Base-by-base conservation (phyloP, 1,140 invertebrate species). In the Musca domestica region DNA sequence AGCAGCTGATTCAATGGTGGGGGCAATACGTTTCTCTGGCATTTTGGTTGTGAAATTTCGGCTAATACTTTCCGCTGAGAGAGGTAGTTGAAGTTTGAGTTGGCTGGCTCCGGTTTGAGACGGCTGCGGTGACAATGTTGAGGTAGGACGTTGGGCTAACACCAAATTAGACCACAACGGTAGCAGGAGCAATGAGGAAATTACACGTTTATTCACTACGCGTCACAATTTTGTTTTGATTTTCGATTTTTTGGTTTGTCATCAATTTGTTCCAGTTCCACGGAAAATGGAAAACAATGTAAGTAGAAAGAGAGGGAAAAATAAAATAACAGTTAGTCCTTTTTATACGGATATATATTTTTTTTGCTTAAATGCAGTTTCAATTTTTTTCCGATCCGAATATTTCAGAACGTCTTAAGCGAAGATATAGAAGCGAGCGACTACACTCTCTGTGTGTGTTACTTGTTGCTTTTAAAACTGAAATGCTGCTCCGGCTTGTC, bases 1-100 rank as follows among this genome's bases (percentile, higher is more conserved):
- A 66, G 78, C 76, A 23, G 72, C 69, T 10, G 66, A 67, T 22
- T 49, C 68, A 66, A 80, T 80, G 4, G 72, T 72, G 64, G 77
- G 73, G 47, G 69, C 76, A 49, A 74, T 64, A 23, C 67, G 72
- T 67, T 76, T 74, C 67, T 76, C 74, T n/a, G 77, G 71, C 78
- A 80, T 80, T 66, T 67, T 69, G 4, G 6, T 52, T 20, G 19
- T 56, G 14, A 48, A 49, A 17, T 19, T 65, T 14, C 34, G 19
- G 30, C 19, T 48, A 10, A 64, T 17, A 22, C 17, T 51, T 51
- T 51, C 22, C 9, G 49, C 17, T 5, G 17, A 51, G 17, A 51
- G 49, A 51, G 17, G 49, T 22, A 51, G 22, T 27, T 22, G n/a
- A 2, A 51, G 17, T 14, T 14, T 49, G 10, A 2, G 34, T 10